Conservation (phyloP, 2,888 invertebrate species). For the Chloroclysta siterata region DNA sequence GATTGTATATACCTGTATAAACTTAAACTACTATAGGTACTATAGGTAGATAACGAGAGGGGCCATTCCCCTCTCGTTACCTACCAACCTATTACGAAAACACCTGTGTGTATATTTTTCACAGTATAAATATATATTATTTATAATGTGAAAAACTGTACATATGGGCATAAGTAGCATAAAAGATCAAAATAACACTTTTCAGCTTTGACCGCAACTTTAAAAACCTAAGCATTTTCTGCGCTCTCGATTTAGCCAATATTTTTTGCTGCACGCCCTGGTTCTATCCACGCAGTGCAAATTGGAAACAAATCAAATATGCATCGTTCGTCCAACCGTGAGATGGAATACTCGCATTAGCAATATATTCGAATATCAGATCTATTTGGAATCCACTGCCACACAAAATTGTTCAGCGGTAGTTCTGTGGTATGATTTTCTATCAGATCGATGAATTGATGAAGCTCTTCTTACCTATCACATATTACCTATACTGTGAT, state of each 20-base stretch:
- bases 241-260: conserved; percentile 53
- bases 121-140: no score
- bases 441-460: background rate
- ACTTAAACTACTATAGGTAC: no score
- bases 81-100: no score
- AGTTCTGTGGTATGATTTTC: conserved; percentile 51
- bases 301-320: conserved; percentile 83
- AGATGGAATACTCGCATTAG: conserved; percentile 78
- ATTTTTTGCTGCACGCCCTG: conserved; percentile 61
- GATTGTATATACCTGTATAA: no score
- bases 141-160: no score
- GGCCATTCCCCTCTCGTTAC: no score
- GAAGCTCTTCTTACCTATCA: background rate
- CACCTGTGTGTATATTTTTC: no score
- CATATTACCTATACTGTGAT: no score
- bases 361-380: conserved; percentile 64
- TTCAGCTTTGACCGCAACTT: background rate
- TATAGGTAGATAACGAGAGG: no score
- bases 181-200: no score
- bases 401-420: conserved; percentile 58
- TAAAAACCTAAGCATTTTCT: conserved; percentile 16
- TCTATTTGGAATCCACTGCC: conserved; percentile 58
- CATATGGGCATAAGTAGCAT: no score
- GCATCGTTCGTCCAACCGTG: conserved; percentile 76
- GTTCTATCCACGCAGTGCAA: conserved; percentile 63